Percentiles rank a stretch among this genome's conserved stretches.
These are phyloP conservation scores for Apus apus DNA, from an alignment of 2,113 vertebrate species.

Conservation along the genomic window DNA sequence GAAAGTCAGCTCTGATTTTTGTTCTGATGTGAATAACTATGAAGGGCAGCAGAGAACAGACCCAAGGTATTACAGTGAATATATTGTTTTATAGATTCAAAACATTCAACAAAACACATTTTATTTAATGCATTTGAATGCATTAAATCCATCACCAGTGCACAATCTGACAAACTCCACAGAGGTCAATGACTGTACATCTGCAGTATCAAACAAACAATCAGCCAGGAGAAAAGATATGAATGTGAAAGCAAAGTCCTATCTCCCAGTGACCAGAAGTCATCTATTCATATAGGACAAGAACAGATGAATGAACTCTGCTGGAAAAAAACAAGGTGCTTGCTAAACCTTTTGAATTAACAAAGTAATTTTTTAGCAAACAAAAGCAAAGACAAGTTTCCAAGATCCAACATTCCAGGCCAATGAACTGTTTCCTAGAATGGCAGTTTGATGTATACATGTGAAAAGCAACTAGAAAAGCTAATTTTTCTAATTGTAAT, in stretches of 20 bases:
- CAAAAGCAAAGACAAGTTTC: conserved; percentile 43
- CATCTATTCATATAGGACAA: neutral
- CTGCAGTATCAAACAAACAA: neutral
- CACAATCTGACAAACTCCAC: neutral
- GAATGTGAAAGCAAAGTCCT: neutral
- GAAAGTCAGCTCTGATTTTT: neutral
- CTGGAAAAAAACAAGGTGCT: neutral
- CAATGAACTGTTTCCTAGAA: conserved; percentile 24
- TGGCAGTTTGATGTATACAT: conserved; percentile 17
- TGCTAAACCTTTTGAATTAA: conserved; percentile 7
- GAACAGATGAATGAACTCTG: neutral
- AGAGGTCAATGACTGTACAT: neutral
- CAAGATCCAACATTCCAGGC: neutral
- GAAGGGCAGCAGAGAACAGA: neutral
- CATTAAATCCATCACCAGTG: neutral
- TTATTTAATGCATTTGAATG: neutral
- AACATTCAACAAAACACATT: neutral
- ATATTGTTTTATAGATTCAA: neutral
- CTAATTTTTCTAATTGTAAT: conserved; percentile 44
- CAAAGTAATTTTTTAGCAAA: conserved; percentile 19
- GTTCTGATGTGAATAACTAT: neutral
- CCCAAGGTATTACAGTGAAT: neutral
- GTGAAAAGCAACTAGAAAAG: conserved; percentile 2
- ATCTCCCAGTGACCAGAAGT: neutral
- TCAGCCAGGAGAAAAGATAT: neutral